Conservation (phyloP, 2,888 invertebrate genomes). For the Hirtodrosophila alboralis region DNA sequence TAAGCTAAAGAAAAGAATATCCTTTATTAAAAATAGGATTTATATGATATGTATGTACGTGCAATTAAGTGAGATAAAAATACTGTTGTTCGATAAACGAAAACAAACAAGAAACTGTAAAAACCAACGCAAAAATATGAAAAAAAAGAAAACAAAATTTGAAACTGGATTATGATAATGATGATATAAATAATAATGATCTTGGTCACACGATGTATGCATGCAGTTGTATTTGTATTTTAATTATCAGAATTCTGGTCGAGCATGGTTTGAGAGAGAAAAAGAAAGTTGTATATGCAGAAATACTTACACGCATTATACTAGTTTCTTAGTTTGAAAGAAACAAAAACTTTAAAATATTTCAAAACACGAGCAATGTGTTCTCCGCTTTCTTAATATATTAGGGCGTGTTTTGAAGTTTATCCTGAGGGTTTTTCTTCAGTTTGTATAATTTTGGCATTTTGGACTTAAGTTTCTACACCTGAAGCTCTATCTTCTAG, state of each 20-base stretch:
- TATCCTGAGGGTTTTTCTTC: no score
- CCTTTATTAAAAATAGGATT: slow-evolving; percentile 35
- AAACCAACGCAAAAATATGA: slow-evolving; percentile 20
- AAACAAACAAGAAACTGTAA: slow-evolving; percentile 7
- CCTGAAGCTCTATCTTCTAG: no score
- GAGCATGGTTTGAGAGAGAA: background rate
- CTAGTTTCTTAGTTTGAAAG: no score
- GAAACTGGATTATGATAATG: slow-evolving; percentile 17
- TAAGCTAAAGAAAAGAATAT: slow-evolving; percentile 15
- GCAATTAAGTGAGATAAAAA: slow-evolving; percentile 64
- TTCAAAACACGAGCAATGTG: no score
- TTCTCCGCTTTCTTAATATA: no score
- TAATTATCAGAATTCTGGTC: slow-evolving; percentile 26
- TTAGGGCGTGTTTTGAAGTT: no score
- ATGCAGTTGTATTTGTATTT: slow-evolving; percentile 56
- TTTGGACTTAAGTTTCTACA: no score
- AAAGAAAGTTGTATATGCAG: background rate
- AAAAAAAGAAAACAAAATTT: slow-evolving; percentile 16
- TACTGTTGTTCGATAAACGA: slow-evolving; percentile 13
- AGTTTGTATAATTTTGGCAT: no score
- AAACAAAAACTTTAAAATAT: no score
- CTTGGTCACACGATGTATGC: slow-evolving; percentile 44
- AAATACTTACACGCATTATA: slow-evolving; percentile 1
- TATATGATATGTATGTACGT: slow-evolving; percentile 52
- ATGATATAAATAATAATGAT: slow-evolving; percentile 20